These are phyloP conservation scores for Parapsyche elsis DNA, from an alignment of 1,140 invertebrate genomes.

Conservation along the genomic window DNA sequence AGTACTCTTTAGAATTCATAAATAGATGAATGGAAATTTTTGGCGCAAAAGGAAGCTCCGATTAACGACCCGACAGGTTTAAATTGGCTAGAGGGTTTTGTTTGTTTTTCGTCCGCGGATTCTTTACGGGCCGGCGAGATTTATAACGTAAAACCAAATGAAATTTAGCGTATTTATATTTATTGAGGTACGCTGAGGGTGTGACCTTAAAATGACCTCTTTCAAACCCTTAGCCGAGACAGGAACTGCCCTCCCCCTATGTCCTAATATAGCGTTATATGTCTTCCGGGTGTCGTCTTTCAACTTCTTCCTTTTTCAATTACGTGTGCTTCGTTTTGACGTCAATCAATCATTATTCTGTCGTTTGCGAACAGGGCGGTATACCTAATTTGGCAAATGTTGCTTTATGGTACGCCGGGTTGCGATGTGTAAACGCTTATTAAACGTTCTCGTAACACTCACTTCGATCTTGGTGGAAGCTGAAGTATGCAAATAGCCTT, in stretches of 20 bases:
- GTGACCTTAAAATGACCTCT: conserved; percentile 4
- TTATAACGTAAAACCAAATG: neutral
- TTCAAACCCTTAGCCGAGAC: neutral
- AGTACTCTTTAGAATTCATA: neutral
- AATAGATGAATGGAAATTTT: neutral
- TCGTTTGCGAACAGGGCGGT: neutral
- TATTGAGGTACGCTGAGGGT: neutral
- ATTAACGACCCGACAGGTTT: too few species aligned
- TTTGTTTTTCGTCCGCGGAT: neutral
- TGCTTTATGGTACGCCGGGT: neutral
- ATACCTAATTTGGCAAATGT: neutral
- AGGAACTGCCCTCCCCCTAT: neutral
- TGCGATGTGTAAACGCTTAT: neutral
- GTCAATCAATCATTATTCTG: conserved; percentile 18
- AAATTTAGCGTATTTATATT: conserved; percentile 21
- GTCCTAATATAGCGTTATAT: too few species aligned
- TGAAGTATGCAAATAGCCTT: too few species aligned
- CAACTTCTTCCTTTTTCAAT: neutral
- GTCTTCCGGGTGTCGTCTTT: too few species aligned
- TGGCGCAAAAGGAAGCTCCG: neutral
- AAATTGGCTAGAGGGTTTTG: neutral
- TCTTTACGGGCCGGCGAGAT: neutral
- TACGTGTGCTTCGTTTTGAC: neutral
- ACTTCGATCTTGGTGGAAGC: too few species aligned
- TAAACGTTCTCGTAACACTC: neutral